A percentile compares a stretch with the other conserved stretches of the same genome.
phyloP scores from a whole-genome alignment of 2,888 invertebrate species.

The Perdita meconis region DNA sequence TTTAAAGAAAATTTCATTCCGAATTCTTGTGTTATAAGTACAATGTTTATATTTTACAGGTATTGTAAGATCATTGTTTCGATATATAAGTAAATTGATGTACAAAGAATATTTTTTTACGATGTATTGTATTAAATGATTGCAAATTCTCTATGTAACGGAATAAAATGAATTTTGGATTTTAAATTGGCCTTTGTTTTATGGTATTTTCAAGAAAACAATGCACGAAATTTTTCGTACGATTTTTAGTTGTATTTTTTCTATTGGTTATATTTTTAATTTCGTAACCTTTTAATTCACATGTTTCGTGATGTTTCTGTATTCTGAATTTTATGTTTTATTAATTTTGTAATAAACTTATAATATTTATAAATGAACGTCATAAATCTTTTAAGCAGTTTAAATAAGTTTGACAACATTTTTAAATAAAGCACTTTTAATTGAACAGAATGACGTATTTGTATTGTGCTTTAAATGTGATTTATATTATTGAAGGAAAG shows the following conservation, averaged over 20 bases:
- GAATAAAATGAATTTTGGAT: constrained; percentile 40
- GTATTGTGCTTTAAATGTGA: background rate
- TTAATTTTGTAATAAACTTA: no score
- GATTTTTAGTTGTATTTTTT: background rate
- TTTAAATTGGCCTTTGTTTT: constrained; percentile 12
- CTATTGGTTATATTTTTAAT: background rate
- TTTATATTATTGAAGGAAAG: constrained; percentile 89
- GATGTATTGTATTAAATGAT: background rate
- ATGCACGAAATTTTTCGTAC: background rate
- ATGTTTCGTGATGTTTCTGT: background rate
- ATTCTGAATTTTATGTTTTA: background rate
- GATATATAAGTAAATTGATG: constrained; percentile 2
- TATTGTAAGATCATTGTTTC: constrained; percentile 1
- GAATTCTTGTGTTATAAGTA: constrained; percentile 4
- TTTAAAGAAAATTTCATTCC: background rate
- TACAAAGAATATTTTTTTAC: background rate
- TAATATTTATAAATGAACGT: background rate
- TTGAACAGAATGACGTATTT: background rate
- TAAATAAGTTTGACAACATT: background rate
- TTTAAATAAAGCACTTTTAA: background rate
- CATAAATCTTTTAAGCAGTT: background rate
- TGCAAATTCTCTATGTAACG: constrained; percentile 24
- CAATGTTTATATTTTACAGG: background rate
- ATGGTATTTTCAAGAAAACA: constrained; percentile 1
- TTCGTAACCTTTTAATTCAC: no score